Evolutionary conservation across 1,140 invertebrate genomes (phyloP).

Genomic region (Octopus sinensis): DNA sequence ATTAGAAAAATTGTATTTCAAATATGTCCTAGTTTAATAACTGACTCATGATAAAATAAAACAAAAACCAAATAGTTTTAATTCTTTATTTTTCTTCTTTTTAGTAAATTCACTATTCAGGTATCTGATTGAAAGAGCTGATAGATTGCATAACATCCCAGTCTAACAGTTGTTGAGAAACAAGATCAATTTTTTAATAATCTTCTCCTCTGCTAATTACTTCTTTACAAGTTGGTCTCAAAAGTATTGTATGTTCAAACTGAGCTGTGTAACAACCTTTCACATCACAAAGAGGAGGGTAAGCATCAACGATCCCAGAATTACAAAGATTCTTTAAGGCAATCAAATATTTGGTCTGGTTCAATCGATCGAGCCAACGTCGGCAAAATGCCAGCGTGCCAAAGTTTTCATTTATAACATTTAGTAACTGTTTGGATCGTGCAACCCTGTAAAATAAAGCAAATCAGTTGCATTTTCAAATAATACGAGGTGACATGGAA

Average conservation of each 20-base stretch:
- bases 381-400: slow-evolving; percentile 98
- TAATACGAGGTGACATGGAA: no score
- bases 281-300: slow-evolving; percentile 95
- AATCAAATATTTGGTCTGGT: slow-evolving; percentile 97
- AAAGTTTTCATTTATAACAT: slow-evolving; percentile 97
- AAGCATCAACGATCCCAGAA: slow-evolving; percentile 81
- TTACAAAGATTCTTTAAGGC: slow-evolving; percentile 97
- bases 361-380: slow-evolving; percentile 94
- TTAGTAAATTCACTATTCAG: no score
- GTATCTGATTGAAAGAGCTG: no score
- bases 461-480: background rate
- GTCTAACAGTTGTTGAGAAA: no score
- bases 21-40: no score
- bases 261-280: slow-evolving; percentile 99
- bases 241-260: slow-evolving; percentile 96
- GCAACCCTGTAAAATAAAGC: slow-evolving; percentile 33
- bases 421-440: slow-evolving; percentile 88
- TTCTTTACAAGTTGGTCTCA: slow-evolving; percentile 98
- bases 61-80: no score
- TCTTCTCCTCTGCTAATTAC: slow-evolving; percentile 93
- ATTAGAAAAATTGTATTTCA: no score
- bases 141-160: no score
- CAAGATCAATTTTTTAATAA: slow-evolving; percentile 65
- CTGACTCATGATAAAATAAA: no score
- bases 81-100: no score